These are phyloP conservation scores for Heterocephalus glaber DNA, from an alignment of 2,113 vertebrate genomes.

Conservation along the genomic window DNA sequence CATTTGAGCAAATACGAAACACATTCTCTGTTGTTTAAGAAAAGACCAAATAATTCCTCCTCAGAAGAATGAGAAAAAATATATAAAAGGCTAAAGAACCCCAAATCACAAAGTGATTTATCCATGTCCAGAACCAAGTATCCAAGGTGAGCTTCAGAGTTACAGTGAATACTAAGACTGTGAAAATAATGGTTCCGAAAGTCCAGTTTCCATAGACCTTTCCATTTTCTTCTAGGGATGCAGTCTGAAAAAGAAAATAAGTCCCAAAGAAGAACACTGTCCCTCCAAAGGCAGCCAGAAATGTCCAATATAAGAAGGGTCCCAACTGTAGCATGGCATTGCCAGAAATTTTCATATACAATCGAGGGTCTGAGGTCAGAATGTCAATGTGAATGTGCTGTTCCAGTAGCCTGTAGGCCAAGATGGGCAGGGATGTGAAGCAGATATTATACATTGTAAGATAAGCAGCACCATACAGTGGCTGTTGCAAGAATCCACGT, in stretches of 20 bases:
- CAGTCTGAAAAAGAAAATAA: conserved; percentile 92
- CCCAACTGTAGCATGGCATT: conserved; percentile 95
- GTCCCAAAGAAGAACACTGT: conserved; percentile 96
- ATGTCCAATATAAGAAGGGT: conserved; percentile 96
- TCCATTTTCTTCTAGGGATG: conserved; percentile 93
- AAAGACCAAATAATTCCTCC: conserved; percentile 94
- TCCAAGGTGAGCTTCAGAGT: too few relatives aligned
- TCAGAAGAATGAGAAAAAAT: conserved; percentile 77
- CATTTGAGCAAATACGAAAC: conserved; percentile 97
- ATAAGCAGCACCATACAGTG: conserved; percentile 98
- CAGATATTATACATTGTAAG: conserved; percentile 99
- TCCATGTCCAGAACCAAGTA: too few relatives aligned
- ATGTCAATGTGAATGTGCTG: conserved; percentile 94
- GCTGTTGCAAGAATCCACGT: conserved; percentile 99
- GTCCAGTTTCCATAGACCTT: conserved; percentile 99
- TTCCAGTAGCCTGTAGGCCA: conserved; percentile 97
- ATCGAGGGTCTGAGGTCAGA: conserved; percentile 87
- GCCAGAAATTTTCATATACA: conserved; percentile 91
- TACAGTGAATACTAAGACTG: conserved; percentile 97
- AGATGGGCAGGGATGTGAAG: conserved; percentile 98
- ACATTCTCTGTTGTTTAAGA: conserved; percentile 96
- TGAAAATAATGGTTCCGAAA: conserved; percentile 97
- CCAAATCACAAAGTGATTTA: too few relatives aligned
- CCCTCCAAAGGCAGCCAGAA: conserved; percentile 94
- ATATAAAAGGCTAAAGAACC: too few relatives aligned